A percentile compares a stretch with the other conserved stretches of the same genome.
phyloP scores from a whole-genome alignment of 64 coral and sea anemone genomes.

The Pachyseris speciosa region DNA sequence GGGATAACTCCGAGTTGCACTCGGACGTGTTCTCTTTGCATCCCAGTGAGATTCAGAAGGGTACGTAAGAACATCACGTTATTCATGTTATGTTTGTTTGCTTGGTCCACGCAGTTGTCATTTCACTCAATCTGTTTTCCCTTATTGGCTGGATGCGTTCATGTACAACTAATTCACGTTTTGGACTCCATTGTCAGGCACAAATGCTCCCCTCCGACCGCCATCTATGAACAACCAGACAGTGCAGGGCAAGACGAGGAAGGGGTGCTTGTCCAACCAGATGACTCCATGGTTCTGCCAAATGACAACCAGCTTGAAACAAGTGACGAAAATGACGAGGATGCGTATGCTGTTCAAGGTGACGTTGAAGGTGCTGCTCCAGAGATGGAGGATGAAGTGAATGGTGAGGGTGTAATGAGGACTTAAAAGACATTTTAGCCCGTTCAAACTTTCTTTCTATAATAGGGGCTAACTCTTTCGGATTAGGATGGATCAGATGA shows the following conservation, averaged over 20 bases:
- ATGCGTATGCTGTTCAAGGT: not conserved
- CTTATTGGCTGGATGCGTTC: no score
- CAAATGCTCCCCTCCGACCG: constrained; percentile 73
- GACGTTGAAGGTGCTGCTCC: not conserved
- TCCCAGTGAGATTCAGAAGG: not conserved
- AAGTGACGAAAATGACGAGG: not conserved
- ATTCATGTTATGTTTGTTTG: not conserved
- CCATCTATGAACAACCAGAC: constrained; percentile 29
- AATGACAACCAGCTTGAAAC: not conserved
- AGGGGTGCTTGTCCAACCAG: not conserved
- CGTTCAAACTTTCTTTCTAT: not conserved
- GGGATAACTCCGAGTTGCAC: constrained; percentile 1
- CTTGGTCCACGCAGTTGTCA: no score
- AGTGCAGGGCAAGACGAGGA: not conserved
- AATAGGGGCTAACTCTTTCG: not conserved
- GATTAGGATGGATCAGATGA: no score
- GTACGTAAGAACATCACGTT: not conserved
- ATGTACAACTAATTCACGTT: no score
- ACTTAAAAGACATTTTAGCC: not conserved
- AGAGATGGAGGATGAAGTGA: not conserved
- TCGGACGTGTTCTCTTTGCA: not conserved
- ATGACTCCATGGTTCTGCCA: not conserved
- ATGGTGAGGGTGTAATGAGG: not conserved
- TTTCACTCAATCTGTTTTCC: no score
- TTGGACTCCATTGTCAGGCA: constrained; percentile 42